phyloP scores from a whole-genome alignment of 2,888 invertebrate species.

The Philereme vetulata region DNA sequence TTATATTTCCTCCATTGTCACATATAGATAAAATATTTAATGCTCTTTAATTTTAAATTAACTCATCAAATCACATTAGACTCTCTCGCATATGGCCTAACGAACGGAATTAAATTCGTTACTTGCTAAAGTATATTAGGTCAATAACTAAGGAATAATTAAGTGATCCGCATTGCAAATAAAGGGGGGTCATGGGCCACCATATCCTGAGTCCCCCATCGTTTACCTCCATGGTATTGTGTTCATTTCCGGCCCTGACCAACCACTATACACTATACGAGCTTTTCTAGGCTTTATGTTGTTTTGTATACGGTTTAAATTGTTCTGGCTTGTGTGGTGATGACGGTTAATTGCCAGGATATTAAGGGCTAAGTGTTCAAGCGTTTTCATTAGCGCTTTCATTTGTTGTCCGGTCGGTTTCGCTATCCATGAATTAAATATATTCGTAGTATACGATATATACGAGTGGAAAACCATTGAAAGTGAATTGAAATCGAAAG shows the following conservation, averaged over 20 bases:
- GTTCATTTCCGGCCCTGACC: constrained; percentile 47
- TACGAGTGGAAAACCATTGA: constrained; percentile 10
- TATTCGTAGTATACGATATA: constrained; percentile 11
- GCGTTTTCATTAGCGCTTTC: constrained; percentile 38
- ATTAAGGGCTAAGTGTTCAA: constrained; percentile 34
- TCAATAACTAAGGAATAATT: constrained; percentile 43
- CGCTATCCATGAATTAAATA: constrained; percentile 35
- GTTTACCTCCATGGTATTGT: constrained; percentile 48
- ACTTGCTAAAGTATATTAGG: constrained; percentile 22
- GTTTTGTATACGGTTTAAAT: not conserved
- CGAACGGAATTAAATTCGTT: not conserved
- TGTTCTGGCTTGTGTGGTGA: not conserved
- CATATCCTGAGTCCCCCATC: constrained; percentile 50
- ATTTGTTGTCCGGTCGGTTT: constrained; percentile 34
- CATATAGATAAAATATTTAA: not conserved
- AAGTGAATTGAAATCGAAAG: constrained; percentile 21
- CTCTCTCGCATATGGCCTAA: not conserved
- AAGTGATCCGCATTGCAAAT: constrained; percentile 43
- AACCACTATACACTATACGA: constrained; percentile 18
- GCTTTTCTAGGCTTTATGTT: constrained; percentile 16
- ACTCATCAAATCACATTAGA: not conserved
- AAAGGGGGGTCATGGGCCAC: constrained; percentile 51
- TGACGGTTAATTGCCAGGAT: constrained; percentile 33
- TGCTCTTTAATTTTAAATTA: not conserved
- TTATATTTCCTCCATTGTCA: not conserved